Percentiles rank a stretch among this genome's conserved stretches.
Conservation (phyloP, 2,888 invertebrate species). For the Lepidonotus clava region DNA sequence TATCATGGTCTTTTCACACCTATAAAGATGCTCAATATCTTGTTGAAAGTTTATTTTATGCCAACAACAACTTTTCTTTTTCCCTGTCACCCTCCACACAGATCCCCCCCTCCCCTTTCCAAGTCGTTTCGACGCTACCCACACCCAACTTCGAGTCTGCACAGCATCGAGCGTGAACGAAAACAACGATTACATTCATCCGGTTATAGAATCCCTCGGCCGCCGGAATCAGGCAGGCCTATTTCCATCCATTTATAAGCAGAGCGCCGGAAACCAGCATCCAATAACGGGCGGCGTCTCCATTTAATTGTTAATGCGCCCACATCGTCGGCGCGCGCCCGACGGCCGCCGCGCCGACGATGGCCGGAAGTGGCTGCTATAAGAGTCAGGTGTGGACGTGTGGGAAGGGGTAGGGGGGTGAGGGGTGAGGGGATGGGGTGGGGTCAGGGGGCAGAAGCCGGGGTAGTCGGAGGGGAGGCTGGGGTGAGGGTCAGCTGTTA, state of each 20-base stretch:
- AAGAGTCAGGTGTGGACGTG: not conserved
- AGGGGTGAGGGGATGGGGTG: not conserved
- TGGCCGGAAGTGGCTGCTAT: not conserved
- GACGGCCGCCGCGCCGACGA: not conserved
- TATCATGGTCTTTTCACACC: no score
- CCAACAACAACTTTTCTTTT: no score
- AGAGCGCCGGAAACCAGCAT: not conserved
- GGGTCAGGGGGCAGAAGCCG: not conserved
- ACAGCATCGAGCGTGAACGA: no score
- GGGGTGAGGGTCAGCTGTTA: not conserved
- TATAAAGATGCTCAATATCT: no score
- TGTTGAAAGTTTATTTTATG: no score
- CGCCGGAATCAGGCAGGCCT: not conserved
- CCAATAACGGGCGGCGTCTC: constrained; percentile 3
- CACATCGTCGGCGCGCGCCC: no score
- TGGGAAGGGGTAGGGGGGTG: not conserved
- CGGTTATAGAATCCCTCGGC: no score
- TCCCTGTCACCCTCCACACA: no score
- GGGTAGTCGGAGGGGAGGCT: not conserved
- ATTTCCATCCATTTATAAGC: constrained; percentile 39
- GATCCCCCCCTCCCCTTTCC: no score
- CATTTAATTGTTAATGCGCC: constrained; percentile 37
- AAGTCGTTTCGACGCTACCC: no score
- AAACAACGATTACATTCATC: no score
- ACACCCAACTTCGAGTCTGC: no score